Evolutionary conservation across 2,113 vertebrate species (phyloP).

Genomic region (Camelus dromedarius): DNA sequence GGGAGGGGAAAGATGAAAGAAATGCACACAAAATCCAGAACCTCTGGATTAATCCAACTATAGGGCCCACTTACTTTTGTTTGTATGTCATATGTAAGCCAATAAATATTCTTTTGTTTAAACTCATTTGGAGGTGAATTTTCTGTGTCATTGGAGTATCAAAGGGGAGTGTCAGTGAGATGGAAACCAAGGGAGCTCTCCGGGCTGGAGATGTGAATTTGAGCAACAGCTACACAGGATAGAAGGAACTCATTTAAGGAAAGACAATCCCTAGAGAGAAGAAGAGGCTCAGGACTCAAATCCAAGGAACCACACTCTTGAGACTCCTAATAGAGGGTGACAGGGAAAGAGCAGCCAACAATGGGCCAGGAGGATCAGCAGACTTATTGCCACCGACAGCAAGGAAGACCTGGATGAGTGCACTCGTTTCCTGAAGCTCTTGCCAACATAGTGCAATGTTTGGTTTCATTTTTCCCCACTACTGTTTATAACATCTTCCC

Average conservation of each 20-base stretch:
- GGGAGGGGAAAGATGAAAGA: not conserved
- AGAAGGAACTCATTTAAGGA: not conserved
- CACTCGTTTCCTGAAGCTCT: not conserved
- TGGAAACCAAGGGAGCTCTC: not conserved
- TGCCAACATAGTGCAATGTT: not conserved
- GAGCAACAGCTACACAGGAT: not conserved
- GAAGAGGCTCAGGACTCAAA: not conserved
- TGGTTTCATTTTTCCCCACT: constrained; percentile 29
- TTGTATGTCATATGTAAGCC: not conserved
- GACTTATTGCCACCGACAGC: not conserved
- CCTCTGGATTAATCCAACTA: not conserved
- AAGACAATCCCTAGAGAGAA: not conserved
- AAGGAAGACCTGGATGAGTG: not conserved
- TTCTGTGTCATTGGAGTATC: not conserved
- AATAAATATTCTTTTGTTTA: not conserved
- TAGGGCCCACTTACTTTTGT: not conserved
- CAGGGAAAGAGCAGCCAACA: not conserved
- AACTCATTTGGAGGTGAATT: not conserved
- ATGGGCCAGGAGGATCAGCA: not conserved
- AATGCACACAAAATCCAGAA: too few relatives aligned
- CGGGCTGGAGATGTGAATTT: not conserved
- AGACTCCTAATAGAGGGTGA: not conserved
- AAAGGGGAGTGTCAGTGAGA: not conserved
- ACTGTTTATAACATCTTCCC: constrained; percentile 69
- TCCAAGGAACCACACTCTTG: not conserved